phyloP scores from a whole-genome alignment of 2,888 invertebrate genomes.

The Eulithis prunata region DNA sequence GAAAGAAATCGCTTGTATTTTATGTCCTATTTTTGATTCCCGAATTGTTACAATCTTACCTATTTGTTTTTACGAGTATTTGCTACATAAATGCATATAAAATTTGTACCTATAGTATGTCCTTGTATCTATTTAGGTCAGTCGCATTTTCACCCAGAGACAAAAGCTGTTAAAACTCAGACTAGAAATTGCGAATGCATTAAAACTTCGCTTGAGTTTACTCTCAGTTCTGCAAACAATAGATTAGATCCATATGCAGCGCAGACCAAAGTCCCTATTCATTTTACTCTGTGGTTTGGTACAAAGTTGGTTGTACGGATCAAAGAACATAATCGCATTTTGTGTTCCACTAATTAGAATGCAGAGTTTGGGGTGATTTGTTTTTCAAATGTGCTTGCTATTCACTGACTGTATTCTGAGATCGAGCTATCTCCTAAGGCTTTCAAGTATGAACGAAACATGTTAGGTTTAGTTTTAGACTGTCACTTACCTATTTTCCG shows the following conservation, averaged over 20 bases:
- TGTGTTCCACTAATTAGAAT: constrained; percentile 8
- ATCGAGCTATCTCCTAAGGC: too few relatives aligned
- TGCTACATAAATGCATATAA: too few relatives aligned
- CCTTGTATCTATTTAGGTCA: constrained; percentile 12
- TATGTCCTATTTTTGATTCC: too few relatives aligned
- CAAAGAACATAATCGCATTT: constrained; percentile 31
- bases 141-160: constrained; percentile 17
- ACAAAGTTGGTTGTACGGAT: constrained; percentile 30
- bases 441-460: too few relatives aligned
- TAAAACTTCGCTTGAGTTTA: constrained; percentile 27
- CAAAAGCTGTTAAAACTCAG: constrained; percentile 32
- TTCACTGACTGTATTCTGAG: too few relatives aligned
- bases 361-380: too few relatives aligned
- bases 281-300: constrained; percentile 8
- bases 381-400: too few relatives aligned
- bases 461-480: too few relatives aligned
- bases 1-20: too few relatives aligned
- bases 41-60: too few relatives aligned
- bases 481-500: too few relatives aligned
- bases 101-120: not conserved
- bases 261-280: constrained; percentile 9
- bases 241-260: constrained; percentile 30
- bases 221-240: constrained; percentile 30
- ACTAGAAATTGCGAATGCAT: constrained; percentile 33
- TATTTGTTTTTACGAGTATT: too few relatives aligned